Base-by-base conservation (phyloP, 1,140 invertebrate species). In the Drosophila rhopaloa region DNA sequence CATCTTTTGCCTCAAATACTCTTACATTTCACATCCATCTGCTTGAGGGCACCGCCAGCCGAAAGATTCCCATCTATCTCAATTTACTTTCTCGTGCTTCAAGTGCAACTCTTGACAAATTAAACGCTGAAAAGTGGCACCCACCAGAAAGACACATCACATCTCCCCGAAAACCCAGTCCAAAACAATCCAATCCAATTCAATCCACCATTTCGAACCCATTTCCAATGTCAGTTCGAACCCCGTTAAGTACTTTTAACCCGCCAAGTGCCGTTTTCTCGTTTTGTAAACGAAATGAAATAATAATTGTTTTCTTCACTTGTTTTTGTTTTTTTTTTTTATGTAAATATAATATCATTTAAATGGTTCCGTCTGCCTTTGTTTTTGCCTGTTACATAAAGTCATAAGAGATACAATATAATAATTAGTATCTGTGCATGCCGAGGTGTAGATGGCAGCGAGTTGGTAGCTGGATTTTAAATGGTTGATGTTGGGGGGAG, bases 51-150 rank as follows among this genome's bases (percentile, higher is more conserved):
- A 51, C 51, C 48, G 48, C 41, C 48, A 67, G n/a, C 32, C 24
- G 1, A 59, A 44, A 68, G 40, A 72, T 75, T 53, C 75, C 54
- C 66, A 62, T 78, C 58, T 61, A 78, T 68, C 79, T 82, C 83
- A 86, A 88, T 89, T 88, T 77, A 88, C 83, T 88, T 88, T 88
- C 83, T 83, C 56, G 62, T 66, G 47, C 59, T 66, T 88, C 84
- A 89, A 88, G 83, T 88, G 79, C 83, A 83, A 80, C 83, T 89
- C 83, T 88, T 82, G 76, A 88, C 84, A 88, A 88, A 89, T 89
- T 88, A 83, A 88, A 89, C 19, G 68, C 53, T 54, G 57, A 76
- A 81, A 88, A 88, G 83, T 89, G 83, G 84, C 77, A 81, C 83
- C 81, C 82, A 81, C 76, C 81, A 75, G 46, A 51, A 46, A 60